Evolutionary conservation across 2,113 vertebrate genomes (phyloP), one percentile per base, ranked within the genome.

Genomic region (Speoplatyrhinus poulsoni): DNA sequence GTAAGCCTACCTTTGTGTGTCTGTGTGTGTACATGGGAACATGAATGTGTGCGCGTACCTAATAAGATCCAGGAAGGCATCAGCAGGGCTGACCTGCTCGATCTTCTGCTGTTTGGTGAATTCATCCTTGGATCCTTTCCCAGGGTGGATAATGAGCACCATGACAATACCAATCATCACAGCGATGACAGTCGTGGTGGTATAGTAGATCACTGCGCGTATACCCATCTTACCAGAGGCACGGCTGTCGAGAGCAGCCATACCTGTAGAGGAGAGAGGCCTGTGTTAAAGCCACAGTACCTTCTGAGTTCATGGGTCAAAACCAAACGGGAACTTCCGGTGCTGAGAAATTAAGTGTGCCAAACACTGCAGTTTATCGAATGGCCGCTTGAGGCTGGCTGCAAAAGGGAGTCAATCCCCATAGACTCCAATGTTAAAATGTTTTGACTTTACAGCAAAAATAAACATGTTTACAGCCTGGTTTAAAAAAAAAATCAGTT

Each of bases 171-270:
- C 97, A 26, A 96, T 98, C 86, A 97, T 89, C 65, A 99, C 97
- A 46, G 97, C 97, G 67, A 99, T 95, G 86, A 98, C 73, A 0
- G 97, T 99, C 41, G 97, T 99, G 64, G 94, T 95, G 91, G 95
- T 97, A 87, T 99, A 99, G 90, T 99, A 99, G 73, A 96, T 70
- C 62, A 98, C 96, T 0, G 96, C 97, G 83, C 96, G 90, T 73
- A 98, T 64, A 12, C 97, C 97, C 97, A 99, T 98, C 92, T 94
- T 97, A 15, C 97, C 96, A 58, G 97, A 98, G 0, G 97, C 95
- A 77, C 95, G 95, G 78, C 95, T 95, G 88, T 99, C 97, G 89
- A 99, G 90, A 54, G 97, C 94, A 6, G 97, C 94, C 93, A 98
- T 98, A 73, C 97, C 97, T 99, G 75, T 13, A 62, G 73, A 56